phyloP scores from a whole-genome alignment of 2,888 invertebrate species.

The Sarcophaga subvicina region DNA sequence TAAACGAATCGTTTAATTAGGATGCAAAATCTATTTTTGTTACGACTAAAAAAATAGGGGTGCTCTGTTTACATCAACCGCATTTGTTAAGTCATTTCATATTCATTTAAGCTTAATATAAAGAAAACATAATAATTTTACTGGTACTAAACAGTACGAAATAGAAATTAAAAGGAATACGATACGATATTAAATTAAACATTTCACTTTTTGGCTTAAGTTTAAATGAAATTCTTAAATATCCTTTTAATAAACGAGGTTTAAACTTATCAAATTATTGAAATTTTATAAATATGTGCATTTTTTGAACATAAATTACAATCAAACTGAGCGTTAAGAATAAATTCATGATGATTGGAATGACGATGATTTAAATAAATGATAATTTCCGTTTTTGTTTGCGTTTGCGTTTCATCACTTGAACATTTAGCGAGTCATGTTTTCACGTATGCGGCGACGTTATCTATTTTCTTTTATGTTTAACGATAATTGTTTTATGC shows the following conservation, averaged over 20 bases:
- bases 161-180: neutral
- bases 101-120: constrained; percentile 8
- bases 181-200: neutral
- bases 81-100: neutral
- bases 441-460: constrained; percentile 40
- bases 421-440: constrained; percentile 43
- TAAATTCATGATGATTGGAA: constrained; percentile 53
- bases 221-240: neutral
- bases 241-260: neutral
- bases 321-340: constrained; percentile 69
- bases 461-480: constrained; percentile 42
- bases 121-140: constrained; percentile 12
- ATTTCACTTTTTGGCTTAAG: neutral
- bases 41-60: no score
- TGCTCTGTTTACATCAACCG: neutral
- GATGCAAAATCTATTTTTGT: no score
- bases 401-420: constrained; percentile 28
- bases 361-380: constrained; percentile 53
- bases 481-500: constrained; percentile 49
- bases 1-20: neutral
- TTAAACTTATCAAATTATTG: neutral
- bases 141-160: neutral
- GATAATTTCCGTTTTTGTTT: constrained; percentile 67
- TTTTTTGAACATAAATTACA: constrained; percentile 55
- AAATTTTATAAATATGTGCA: constrained; percentile 61